phyloP scores from a whole-genome alignment of 2,797 vertebrate species.

The Trematomus bernacchii region DNA sequence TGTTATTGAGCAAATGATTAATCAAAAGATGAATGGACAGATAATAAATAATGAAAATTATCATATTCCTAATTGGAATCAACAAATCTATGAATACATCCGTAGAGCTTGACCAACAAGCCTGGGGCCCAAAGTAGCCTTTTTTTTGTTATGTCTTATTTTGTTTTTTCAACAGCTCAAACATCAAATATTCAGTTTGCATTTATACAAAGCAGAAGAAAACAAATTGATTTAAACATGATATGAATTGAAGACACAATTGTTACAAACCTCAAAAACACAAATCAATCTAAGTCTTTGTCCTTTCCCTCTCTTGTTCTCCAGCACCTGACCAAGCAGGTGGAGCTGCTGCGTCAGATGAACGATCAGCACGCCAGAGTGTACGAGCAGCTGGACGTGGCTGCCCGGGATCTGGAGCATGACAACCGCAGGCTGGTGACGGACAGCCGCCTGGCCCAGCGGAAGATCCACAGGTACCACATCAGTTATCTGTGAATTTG shows the following conservation, averaged over 20 bases:
- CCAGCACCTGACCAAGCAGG: constrained; percentile 90
- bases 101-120: no score
- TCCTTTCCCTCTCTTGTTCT: constrained; percentile 30
- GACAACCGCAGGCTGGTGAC: constrained; percentile 90
- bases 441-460: constrained; percentile 92
- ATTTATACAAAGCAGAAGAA: background rate
- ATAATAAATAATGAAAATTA: no score
- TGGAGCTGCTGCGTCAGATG: constrained; percentile 94
- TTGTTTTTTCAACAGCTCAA: background rate
- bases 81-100: background rate
- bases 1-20: no score
- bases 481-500: background rate
- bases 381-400: constrained; percentile 94
- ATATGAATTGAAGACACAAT: background rate
- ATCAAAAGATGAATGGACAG: no score
- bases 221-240: background rate
- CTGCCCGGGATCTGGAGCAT: constrained; percentile 92
- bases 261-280: background rate
- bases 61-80: background rate
- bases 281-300: background rate
- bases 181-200: background rate
- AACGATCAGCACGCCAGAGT: constrained; percentile 97
- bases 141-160: background rate
- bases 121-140: background rate
- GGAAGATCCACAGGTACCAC: constrained; percentile 90